phyloP scores from a whole-genome alignment of 2,113 vertebrate species.

The Cryptomyrus ogoouensis region DNA sequence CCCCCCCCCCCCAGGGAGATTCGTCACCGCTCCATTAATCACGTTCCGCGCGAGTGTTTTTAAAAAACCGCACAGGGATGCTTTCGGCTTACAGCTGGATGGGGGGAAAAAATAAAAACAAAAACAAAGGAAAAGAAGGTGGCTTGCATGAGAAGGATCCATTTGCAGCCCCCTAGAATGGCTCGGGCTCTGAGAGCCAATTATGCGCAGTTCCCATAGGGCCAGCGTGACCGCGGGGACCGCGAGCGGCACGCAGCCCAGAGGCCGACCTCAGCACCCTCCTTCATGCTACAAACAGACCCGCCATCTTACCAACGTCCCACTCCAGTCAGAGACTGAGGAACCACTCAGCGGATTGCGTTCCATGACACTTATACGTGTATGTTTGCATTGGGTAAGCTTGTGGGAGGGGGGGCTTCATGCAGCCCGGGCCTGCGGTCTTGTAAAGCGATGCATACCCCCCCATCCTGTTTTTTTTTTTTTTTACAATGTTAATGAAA shows the following conservation, averaged over 20 bases:
- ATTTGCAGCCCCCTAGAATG: conserved; percentile 4
- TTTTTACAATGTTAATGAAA: conserved; percentile 69
- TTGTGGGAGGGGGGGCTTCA: conserved; percentile 37
- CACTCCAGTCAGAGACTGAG: not conserved
- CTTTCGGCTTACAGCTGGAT: conserved; percentile 14
- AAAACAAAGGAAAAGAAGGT: not conserved
- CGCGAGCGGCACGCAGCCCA: conserved; percentile 39
- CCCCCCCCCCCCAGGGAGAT: not conserved
- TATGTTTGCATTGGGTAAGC: not conserved
- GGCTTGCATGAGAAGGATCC: conserved; percentile 28
- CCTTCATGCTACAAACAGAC: conserved; percentile 23
- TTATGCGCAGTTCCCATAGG: conserved; percentile 30
- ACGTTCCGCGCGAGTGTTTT: not conserved
- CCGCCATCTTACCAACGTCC: conserved; percentile 26
- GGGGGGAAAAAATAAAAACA: not conserved
- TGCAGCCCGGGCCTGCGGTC: conserved; percentile 60
- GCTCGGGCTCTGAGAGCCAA: conserved; percentile 28
- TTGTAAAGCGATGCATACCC: conserved; percentile 60
- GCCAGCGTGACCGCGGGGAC: conserved; percentile 19
- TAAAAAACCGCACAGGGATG: not conserved
- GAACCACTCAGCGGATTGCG: conserved; percentile 45
- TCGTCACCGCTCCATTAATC: conserved; percentile 14
- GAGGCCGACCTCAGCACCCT: conserved; percentile 39
- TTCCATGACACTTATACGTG: conserved; percentile 31
- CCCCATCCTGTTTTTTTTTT: conserved; percentile 40